A percentile compares a stretch with the other conserved stretches of the same genome.
These are phyloP conservation scores for Carabus problematicus DNA, from an alignment of 2,888 invertebrate genomes.

Conservation along the genomic window DNA sequence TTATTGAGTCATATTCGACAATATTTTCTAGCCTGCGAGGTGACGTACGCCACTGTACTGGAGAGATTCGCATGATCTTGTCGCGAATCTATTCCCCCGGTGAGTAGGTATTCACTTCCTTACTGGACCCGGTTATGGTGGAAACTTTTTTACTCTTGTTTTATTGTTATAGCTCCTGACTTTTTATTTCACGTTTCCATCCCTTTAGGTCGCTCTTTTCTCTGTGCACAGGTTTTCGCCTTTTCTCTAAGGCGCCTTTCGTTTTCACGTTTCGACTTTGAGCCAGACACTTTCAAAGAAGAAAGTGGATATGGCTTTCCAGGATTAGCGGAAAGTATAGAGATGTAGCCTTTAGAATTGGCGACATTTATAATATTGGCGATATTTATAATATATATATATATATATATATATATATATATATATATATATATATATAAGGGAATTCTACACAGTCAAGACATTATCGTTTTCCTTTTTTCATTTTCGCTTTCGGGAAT, in stretches of 20 bases:
- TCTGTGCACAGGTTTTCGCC: slow-evolving; percentile 10
- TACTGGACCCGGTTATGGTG: slow-evolving; percentile 30
- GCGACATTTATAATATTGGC: slow-evolving; percentile 31
- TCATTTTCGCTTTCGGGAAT: neutral
- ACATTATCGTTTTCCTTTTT: slow-evolving; percentile 22
- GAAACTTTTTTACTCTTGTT: slow-evolving; percentile 37
- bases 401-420: slow-evolving; percentile 35
- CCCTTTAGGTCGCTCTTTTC: slow-evolving; percentile 12
- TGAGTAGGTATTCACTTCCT: slow-evolving; percentile 28
- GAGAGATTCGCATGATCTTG: slow-evolving; percentile 23
- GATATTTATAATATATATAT: slow-evolving; percentile 37
- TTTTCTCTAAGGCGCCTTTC: slow-evolving; percentile 10
- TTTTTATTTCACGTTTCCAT: slow-evolving; percentile 40
- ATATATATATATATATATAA: slow-evolving; percentile 32
- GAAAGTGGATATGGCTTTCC: slow-evolving; percentile 31
- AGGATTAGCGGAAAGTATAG: slow-evolving; percentile 37
- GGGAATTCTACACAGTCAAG: slow-evolving; percentile 24
- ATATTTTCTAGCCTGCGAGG: neutral
- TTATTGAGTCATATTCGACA: no score
- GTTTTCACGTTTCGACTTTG: neutral
- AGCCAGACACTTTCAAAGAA: slow-evolving; percentile 25
- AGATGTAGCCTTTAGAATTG: slow-evolving; percentile 35
- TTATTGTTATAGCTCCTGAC: slow-evolving; percentile 40
- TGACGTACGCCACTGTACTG: slow-evolving; percentile 22
- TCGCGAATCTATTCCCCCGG: slow-evolving; percentile 21